These are phyloP conservation scores for Araneus ventricosus DNA, from an alignment of 1,140 invertebrate species.

Conservation along the genomic window DNA sequence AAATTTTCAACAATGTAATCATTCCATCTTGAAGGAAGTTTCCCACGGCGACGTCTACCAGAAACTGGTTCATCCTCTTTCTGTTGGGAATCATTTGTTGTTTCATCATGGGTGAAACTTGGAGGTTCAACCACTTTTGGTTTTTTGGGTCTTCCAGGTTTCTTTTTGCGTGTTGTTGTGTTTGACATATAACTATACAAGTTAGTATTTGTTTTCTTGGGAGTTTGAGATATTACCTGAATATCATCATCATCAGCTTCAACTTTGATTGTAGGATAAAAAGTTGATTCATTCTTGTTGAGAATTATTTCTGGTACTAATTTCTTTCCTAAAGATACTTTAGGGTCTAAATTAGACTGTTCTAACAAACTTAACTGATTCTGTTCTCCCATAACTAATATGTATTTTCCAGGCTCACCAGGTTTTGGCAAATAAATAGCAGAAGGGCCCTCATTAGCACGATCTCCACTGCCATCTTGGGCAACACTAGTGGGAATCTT, in stretches of 20 bases:
- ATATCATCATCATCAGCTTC: constrained; percentile 70
- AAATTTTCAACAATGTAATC: constrained; percentile 75
- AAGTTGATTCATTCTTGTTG: constrained; percentile 17
- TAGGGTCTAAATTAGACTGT: constrained; percentile 71
- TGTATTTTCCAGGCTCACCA: constrained; percentile 69
- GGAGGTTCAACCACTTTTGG: constrained; percentile 50
- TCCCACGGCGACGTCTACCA: constrained; percentile 47
- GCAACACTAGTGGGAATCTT: constrained; percentile 36
- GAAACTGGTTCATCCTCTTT: constrained; percentile 43
- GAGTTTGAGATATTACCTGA: constrained; percentile 53
- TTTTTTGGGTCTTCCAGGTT: constrained; percentile 65
- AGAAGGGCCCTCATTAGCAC: constrained; percentile 44
- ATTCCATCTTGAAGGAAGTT: constrained; percentile 70
- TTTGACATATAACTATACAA: constrained; percentile 58
- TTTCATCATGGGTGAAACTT: constrained; percentile 61
- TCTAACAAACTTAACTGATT: constrained; percentile 55
- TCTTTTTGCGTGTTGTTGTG: constrained; percentile 27
- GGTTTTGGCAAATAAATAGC: constrained; percentile 73
- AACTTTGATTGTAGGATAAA: constrained; percentile 29
- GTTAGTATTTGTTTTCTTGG: constrained; percentile 33
- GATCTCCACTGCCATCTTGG: constrained; percentile 25
- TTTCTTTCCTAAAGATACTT: constrained; percentile 65
- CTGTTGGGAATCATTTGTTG: constrained; percentile 55
- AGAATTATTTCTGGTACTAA: constrained; percentile 50
- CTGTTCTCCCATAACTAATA: constrained; percentile 73